Conservation (phyloP, 2,113 vertebrate genomes). For the Podocnemis expansa region DNA sequence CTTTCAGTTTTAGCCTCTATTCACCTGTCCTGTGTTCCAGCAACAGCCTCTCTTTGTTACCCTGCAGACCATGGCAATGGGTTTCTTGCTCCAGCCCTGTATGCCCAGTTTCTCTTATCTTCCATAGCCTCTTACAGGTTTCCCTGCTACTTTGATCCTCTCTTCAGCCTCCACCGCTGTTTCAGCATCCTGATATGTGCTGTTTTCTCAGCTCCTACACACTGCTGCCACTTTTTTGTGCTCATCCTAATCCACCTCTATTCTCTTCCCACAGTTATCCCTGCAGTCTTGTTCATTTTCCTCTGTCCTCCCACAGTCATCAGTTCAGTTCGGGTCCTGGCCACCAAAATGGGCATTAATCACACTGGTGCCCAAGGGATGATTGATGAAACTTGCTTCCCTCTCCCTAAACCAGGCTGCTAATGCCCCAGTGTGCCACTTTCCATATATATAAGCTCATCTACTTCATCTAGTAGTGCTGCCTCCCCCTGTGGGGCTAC, state of each 20-base stretch:
- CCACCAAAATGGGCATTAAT: not conserved
- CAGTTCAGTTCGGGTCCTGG: not conserved
- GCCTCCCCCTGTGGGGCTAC: too few relatives aligned
- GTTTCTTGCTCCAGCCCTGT: not conserved
- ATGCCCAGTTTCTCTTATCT: not conserved
- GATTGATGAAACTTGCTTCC: not conserved
- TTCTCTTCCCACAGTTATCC: not conserved
- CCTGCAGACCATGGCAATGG: accelerated
- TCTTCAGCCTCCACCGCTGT: not conserved
- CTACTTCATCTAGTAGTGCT: too few relatives aligned
- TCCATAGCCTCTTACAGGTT: not conserved
- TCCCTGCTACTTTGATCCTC: not conserved
- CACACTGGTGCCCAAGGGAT: accelerated
- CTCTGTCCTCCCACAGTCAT: not conserved
- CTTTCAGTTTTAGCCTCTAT: not conserved
- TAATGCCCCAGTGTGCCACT: too few relatives aligned
- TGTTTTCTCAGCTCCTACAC: not conserved
- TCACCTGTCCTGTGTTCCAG: not conserved
- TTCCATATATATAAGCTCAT: too few relatives aligned
- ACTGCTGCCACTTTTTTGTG: not conserved
- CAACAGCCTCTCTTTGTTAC: not conserved
- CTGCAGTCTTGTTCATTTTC: not conserved
- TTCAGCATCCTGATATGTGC: accelerated
- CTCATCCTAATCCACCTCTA: not conserved
- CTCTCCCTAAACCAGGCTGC: accelerated